Evolutionary conservation across 2,888 invertebrate genomes (phyloP).

Genomic region (Spatulosminthurus flaviceps): DNA sequence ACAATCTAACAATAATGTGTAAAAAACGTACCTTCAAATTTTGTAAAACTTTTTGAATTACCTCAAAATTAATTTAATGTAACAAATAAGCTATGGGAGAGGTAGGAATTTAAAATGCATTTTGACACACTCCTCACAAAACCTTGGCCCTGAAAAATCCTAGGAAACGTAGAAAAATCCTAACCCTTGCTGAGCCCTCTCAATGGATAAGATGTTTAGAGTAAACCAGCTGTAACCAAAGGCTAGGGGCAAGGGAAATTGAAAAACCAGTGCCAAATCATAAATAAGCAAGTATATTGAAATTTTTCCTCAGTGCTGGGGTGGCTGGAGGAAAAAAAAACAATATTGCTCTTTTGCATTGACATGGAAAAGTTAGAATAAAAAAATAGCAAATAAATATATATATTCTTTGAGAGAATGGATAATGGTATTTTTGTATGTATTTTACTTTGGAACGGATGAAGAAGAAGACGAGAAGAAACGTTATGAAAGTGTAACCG

Average conservation of each 20-base stretch:
- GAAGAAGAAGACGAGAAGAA: neutral
- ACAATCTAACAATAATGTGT: too few species aligned
- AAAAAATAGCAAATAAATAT: conserved; percentile 16
- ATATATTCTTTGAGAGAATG: conserved; percentile 16
- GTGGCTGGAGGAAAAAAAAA: neutral
- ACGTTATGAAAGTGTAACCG: neutral
- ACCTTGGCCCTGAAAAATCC: too few species aligned
- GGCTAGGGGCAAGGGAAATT: neutral
- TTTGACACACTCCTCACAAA: too few species aligned
- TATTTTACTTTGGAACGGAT: neutral
- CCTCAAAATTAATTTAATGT: too few species aligned
- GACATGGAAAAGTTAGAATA: conserved; percentile 7
- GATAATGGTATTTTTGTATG: neutral
- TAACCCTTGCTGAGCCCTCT: too few species aligned
- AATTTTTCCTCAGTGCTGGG: neutral
- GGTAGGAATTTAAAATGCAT: too few species aligned
- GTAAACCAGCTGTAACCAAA: neutral
- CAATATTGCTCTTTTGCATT: conserved; percentile 15
- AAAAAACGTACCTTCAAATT: too few species aligned
- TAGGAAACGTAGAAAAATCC: too few species aligned
- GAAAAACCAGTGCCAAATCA: neutral
- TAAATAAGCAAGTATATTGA: conserved; percentile 15
- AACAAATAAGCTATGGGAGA: too few species aligned
- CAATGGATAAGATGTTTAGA: neutral
- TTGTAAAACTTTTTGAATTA: too few species aligned